These are phyloP conservation scores for Polypedilum pembai DNA, from an alignment of 1,140 invertebrate species.

Conservation along the genomic window DNA sequence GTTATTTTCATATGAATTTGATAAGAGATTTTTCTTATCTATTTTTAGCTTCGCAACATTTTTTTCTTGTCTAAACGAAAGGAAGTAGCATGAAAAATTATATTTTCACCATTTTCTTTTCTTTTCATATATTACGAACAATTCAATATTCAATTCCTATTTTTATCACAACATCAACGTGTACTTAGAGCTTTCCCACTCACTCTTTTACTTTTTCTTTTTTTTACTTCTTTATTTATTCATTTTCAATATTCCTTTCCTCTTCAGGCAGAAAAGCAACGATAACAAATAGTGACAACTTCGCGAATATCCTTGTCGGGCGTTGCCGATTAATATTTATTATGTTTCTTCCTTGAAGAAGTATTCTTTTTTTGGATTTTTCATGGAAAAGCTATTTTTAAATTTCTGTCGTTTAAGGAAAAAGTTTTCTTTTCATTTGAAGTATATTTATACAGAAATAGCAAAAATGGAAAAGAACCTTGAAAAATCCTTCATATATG, in stretches of 20 bases:
- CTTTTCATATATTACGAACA: conserved; percentile 2
- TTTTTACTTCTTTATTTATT: not conserved
- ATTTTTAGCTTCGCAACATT: not conserved
- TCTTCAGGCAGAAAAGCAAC: not conserved
- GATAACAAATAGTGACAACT: not conserved
- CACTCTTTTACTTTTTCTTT: not conserved
- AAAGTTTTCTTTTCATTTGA: too few species aligned
- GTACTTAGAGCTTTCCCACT: conserved; percentile 7
- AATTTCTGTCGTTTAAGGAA: too few species aligned
- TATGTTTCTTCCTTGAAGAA: not conserved
- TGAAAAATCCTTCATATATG: not conserved
- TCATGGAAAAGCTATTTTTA: too few species aligned
- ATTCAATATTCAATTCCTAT: not conserved
- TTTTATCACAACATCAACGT: not conserved
- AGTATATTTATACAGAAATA: not conserved
- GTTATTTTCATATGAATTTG: not conserved
- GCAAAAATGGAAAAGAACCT: not conserved
- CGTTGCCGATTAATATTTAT: conserved; percentile 17
- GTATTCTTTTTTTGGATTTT: too few species aligned
- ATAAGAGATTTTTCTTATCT: not conserved
- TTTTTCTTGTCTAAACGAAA: not conserved
- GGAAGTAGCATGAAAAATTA: not conserved
- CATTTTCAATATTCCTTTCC: not conserved
- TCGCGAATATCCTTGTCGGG: not conserved
- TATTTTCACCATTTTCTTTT: conserved; percentile 5